Evolutionary conservation across 1,140 invertebrate species (phyloP), one percentile per base, ranked within the genome.

Genomic region (Archegozetes longisetosus): DNA sequence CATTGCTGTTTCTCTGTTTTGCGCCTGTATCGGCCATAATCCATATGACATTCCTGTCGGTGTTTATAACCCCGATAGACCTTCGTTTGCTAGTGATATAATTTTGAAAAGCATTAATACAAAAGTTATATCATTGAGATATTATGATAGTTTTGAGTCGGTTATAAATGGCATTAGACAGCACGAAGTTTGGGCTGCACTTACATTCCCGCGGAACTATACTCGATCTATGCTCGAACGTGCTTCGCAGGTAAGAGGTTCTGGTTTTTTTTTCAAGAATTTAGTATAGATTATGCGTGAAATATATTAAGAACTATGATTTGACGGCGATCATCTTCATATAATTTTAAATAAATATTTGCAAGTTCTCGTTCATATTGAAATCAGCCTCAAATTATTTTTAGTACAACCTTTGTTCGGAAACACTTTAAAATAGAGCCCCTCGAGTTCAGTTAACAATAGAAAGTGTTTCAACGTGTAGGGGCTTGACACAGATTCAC

Each of bases 1-100:
- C 2, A 82, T 88, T 73, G 88, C 94, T 75, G 88, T 89, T n/a
- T 84, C 91, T 56, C 78, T 94, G 6, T 95, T 95, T 77, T 94
- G 90, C 72, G 70, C 92, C 63, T 87, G 89, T 24, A 90, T 95
- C 65, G 92, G 91, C 60, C 79, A 86, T 27, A 86, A 91, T 70
- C 91, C 92, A 0, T 82, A 79, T 53, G 83, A 84, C 48, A 77
- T 96, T 0, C 80, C 79, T 63, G 65, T 96, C 68, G 88, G 85
- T 29, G 79, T 95, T 58, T 85, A 91, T 9, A 75, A 75, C 61
- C 61, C 68, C 6, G 73, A 75, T 48, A 24, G 32, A 24, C 55
- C 63, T 17, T 32, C 52, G 55, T 25, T 62, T 51, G 63, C 50
- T 26, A 56, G 61, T 28, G 17, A 28, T 24, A 23, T 50, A 47